Conservation (phyloP, 2,888 invertebrate genomes). For the Lathronympha strigana region DNA sequence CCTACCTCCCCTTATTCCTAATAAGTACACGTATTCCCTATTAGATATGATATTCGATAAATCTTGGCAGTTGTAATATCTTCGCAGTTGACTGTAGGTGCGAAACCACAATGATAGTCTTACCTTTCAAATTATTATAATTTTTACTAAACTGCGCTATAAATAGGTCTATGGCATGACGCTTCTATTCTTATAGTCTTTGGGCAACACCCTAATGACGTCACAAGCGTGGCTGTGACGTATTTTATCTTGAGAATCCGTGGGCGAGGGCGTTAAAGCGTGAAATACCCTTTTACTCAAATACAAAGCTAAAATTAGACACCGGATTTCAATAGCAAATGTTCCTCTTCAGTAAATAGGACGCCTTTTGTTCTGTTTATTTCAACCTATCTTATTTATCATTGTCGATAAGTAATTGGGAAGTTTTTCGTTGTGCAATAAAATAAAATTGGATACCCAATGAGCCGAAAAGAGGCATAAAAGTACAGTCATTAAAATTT, state of each 20-base stretch:
- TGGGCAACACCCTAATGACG: constrained; percentile 22
- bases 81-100: too few relatives aligned
- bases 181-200: constrained; percentile 12
- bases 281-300: constrained; percentile 26
- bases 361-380: constrained; percentile 5
- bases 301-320: constrained; percentile 11
- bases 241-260: not conserved
- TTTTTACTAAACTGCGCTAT: not conserved
- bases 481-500: too few relatives aligned
- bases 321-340: constrained; percentile 7
- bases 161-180: not conserved
- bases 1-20: too few relatives aligned
- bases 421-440: not conserved
- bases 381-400: not conserved
- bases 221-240: constrained; percentile 26
- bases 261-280: constrained; percentile 6
- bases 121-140: too few relatives aligned
- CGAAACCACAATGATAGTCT: too few relatives aligned
- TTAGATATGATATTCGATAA: too few relatives aligned
- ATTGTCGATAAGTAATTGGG: not conserved
- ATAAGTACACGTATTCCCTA: too few relatives aligned
- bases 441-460: too few relatives aligned
- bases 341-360: constrained; percentile 2
- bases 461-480: too few relatives aligned
- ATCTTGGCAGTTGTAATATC: too few relatives aligned